phyloP scores from a whole-genome alignment of 2,888 invertebrate genomes.

The Acleris holmiana region DNA sequence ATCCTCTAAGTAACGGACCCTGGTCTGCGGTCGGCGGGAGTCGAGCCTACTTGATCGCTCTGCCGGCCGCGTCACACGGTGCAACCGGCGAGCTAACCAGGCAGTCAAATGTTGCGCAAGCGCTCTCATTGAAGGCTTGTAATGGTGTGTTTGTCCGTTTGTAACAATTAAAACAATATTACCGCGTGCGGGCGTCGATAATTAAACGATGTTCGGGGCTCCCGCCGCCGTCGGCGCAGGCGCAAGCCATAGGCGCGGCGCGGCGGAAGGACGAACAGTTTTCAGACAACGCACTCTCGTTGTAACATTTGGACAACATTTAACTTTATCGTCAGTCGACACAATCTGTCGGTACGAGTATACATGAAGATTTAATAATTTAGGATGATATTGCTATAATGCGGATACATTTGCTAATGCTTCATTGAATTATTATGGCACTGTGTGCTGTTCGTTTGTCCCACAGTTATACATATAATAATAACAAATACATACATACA shows the following conservation, averaged over 20 bases:
- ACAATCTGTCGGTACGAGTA: too few relatives aligned
- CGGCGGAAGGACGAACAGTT: too few relatives aligned
- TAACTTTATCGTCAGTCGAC: too few relatives aligned
- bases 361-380: too few relatives aligned
- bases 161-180: conserved; percentile 39
- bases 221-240: conserved; percentile 32
- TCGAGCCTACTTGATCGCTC: not conserved
- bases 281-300: not conserved
- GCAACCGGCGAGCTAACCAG: not conserved
- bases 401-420: too few relatives aligned
- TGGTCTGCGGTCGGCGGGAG: not conserved
- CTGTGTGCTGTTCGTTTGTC: too few relatives aligned
- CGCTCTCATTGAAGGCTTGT: conserved; percentile 15
- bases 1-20: not conserved
- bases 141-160: conserved; percentile 31
- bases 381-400: too few relatives aligned
- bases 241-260: conserved; percentile 37
- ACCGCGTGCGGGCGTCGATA: conserved; percentile 44
- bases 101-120: conserved; percentile 22
- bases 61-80: conserved; percentile 4
- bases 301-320: too few relatives aligned
- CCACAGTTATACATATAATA: too few relatives aligned
- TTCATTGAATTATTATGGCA: too few relatives aligned
- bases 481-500: too few relatives aligned
- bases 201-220: conserved; percentile 57